Evolutionary conservation across 2,888 invertebrate genomes (phyloP).

Genomic region (Ametastegia equiseti): DNA sequence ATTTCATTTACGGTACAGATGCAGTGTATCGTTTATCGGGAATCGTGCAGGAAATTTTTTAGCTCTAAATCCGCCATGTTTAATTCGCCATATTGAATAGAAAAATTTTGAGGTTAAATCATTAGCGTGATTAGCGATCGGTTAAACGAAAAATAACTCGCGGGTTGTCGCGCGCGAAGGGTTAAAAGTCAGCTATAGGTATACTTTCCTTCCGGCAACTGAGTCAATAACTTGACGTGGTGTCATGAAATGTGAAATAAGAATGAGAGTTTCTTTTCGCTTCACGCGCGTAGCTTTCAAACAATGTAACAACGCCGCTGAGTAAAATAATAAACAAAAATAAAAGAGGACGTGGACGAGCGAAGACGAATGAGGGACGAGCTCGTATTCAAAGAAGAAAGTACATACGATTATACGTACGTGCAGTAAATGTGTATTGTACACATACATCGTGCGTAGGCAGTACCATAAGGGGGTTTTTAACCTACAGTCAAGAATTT

Average conservation of each 20-base stretch:
- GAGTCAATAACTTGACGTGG: constrained; percentile 6
- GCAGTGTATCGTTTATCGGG: neutral
- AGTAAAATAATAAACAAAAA: neutral
- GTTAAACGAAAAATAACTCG: too few relatives aligned
- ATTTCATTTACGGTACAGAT: constrained; percentile 14
- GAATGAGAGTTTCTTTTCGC: neutral
- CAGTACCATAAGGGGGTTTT: neutral
- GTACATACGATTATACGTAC: neutral
- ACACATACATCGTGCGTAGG: too few relatives aligned
- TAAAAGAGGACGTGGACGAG: neutral
- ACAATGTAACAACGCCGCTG: constrained; percentile 44
- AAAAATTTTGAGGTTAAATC: too few relatives aligned
- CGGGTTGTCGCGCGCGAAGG: too few relatives aligned
- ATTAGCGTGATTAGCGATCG: too few relatives aligned
- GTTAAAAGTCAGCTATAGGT: neutral
- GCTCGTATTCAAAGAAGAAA: neutral
- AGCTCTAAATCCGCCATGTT: too few relatives aligned
- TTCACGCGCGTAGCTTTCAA: neutral
- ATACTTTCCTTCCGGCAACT: neutral
- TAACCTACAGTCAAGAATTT: neutral
- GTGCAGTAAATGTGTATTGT: too few relatives aligned
- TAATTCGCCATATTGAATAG: too few relatives aligned
- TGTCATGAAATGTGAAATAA: neutral
- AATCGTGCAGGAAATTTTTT: too few relatives aligned
- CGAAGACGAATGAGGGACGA: neutral